Evolutionary conservation across 1,140 invertebrate genomes (phyloP).

Genomic region (Drosophila repletoides): DNA sequence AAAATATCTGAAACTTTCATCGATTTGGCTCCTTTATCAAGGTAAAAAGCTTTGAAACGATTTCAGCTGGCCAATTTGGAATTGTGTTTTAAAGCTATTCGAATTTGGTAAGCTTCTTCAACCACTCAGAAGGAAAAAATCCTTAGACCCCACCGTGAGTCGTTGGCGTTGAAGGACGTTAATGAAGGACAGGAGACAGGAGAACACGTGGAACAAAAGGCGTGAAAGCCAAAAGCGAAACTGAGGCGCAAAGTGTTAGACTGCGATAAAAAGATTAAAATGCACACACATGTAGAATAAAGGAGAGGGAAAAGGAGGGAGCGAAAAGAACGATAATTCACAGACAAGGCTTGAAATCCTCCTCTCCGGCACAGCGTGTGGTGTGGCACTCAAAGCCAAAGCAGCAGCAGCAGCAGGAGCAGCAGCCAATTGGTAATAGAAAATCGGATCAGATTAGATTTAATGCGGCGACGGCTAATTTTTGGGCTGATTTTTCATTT

Average conservation of each 20-base stretch:
- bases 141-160: too few species aligned
- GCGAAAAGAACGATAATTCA: conserved; percentile 2
- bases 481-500: conserved; percentile 68
- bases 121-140: too few species aligned
- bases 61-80: too few species aligned
- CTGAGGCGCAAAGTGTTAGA: conserved; percentile 63
- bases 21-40: too few species aligned
- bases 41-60: too few species aligned
- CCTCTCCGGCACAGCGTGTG: not conserved
- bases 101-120: too few species aligned
- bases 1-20: too few species aligned
- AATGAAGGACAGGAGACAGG: not conserved
- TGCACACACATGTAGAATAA: conserved; percentile 41
- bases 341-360: not conserved
- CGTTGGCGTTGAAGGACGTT: not conserved
- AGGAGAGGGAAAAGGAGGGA: not conserved
- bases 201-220: conserved; percentile 57
- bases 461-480: conserved; percentile 76
- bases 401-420: too few species aligned
- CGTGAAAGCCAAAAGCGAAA: conserved; percentile 47
- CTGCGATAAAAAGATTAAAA: conserved; percentile 79
- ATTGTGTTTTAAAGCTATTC: too few species aligned
- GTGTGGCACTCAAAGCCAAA: not conserved
- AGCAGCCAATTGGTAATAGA: conserved; percentile 72
- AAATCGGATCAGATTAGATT: conserved; percentile 80